phyloP scores from a whole-genome alignment of 2,888 invertebrate genomes.

The Oxycera nigricornis region DNA sequence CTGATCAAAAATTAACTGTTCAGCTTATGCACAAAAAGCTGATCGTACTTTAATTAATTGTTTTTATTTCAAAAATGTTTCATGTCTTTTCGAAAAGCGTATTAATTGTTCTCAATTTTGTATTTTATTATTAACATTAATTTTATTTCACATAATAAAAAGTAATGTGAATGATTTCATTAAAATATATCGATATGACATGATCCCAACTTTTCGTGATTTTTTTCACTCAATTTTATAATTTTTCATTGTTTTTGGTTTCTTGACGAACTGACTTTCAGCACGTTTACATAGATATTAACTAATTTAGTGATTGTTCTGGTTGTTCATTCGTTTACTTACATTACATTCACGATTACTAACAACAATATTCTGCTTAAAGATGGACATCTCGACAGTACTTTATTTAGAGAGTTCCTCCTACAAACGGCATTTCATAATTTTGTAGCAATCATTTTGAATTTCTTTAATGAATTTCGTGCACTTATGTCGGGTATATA shows the following conservation, averaged over 20 bases:
- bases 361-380: no score
- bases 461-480: no score
- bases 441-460: no score
- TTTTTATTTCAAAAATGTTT: slow-evolving; percentile 6
- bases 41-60: not conserved
- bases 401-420: no score
- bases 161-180: not conserved
- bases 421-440: no score
- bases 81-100: slow-evolving; percentile 27
- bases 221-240: not conserved
- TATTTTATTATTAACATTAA: no score
- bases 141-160: not conserved
- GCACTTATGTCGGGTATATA: no score
- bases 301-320: slow-evolving; percentile 18
- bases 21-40: not conserved
- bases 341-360: no score
- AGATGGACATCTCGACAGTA: no score
- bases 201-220: not conserved
- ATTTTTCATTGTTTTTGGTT: not conserved
- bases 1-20: not conserved
- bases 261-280: no score
- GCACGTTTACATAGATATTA: not conserved
- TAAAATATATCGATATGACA: slow-evolving; percentile 23
- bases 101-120: not conserved
- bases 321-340: no score